phyloP scores from a whole-genome alignment of 2,888 invertebrate genomes.

The Lasius platythorax region DNA sequence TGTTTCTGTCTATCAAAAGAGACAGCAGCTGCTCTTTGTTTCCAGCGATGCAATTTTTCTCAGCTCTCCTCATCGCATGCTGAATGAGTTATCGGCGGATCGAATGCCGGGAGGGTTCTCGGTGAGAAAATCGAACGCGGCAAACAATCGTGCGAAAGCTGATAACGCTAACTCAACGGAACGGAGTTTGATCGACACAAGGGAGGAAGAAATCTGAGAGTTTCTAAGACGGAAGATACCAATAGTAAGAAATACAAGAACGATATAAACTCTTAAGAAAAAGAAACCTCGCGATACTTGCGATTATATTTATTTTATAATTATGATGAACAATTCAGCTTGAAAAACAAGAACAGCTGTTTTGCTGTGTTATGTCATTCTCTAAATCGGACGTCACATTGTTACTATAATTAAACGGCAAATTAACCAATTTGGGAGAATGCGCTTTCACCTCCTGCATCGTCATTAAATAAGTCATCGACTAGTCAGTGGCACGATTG shows the following conservation, averaged over 20 bases:
- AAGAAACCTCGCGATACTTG: not conserved
- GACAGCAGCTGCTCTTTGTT: conserved; percentile 2
- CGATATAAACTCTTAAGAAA: not conserved
- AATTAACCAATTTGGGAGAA: conserved; percentile 6
- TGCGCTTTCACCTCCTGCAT: conserved; percentile 32
- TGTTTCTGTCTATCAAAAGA: not conserved
- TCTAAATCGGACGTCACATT: not conserved
- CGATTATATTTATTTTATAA: not conserved
- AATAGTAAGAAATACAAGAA: not conserved
- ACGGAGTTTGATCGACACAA: not conserved
- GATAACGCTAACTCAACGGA: conserved; percentile 11
- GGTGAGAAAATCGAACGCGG: conserved; percentile 27
- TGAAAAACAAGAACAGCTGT: not conserved
- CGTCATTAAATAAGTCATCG: conserved; percentile 16
- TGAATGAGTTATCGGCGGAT: conserved; percentile 31
- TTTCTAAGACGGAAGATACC: not conserved
- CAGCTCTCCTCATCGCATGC: conserved; percentile 11
- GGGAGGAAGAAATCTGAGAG: not conserved
- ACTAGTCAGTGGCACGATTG: conserved; percentile 27
- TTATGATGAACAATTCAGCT: not conserved
- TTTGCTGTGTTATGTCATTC: not conserved
- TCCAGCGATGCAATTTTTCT: not conserved
- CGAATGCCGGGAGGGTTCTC: conserved; percentile 17
- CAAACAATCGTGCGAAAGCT: conserved; percentile 41
- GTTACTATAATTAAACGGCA: not conserved